Evolutionary conservation across 2,797 vertebrate species (phyloP).

Genomic region (Eospalax fontanierii): DNA sequence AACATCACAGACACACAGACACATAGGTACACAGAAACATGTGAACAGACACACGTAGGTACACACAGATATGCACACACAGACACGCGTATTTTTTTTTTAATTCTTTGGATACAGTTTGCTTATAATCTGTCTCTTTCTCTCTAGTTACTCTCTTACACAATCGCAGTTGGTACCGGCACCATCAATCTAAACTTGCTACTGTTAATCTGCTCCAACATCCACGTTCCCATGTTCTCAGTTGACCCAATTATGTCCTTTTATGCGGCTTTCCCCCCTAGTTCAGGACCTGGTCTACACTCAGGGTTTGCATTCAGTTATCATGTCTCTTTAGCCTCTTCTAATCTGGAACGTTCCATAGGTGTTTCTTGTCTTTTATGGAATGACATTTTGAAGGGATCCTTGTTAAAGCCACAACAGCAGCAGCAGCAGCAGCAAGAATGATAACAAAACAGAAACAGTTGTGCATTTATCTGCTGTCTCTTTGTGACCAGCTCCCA

Average conservation of each 20-base stretch:
- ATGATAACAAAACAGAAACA: not conserved
- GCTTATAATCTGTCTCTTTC: not conserved
- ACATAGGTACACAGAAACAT: not conserved
- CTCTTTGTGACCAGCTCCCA: not conserved
- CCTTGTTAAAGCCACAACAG: not conserved
- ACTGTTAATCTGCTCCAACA: not conserved
- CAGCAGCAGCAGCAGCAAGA: too few species aligned
- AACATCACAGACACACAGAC: not conserved
- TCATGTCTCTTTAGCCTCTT: not conserved
- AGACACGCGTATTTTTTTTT: not conserved
- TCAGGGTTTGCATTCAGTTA: not conserved
- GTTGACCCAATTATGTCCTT: not conserved
- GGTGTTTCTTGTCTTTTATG: slow-evolving; percentile 14
- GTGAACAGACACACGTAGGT: not conserved
- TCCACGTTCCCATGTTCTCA: not conserved
- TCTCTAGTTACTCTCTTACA: not conserved
- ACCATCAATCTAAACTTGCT: not conserved
- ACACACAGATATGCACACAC: not conserved
- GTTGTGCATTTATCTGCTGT: not conserved
- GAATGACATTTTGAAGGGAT: slow-evolving; percentile 3
- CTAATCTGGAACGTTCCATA: not conserved
- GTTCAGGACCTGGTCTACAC: not conserved
- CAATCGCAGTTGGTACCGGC: not conserved
- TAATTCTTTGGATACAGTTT: not conserved
- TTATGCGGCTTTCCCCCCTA: not conserved